Evolutionary conservation across 2,888 invertebrate species (phyloP).

Genomic region (Poecilobothrus nobilitatus): DNA sequence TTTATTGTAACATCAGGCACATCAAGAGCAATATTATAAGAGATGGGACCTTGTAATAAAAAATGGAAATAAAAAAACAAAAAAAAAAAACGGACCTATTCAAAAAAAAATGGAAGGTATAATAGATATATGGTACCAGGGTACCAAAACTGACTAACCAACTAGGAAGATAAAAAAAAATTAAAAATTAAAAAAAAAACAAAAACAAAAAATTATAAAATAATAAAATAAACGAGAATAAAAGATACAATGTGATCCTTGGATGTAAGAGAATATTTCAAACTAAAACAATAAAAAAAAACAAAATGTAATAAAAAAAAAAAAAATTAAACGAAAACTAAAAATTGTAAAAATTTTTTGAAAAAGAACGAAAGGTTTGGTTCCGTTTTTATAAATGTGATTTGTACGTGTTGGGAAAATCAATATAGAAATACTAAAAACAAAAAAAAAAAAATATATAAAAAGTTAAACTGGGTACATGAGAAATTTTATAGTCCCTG

Average conservation of each 20-base stretch:
- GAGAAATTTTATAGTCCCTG: too few relatives aligned
- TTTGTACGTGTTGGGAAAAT: slow-evolving; percentile 4
- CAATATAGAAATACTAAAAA: neutral
- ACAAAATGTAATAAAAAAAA: neutral
- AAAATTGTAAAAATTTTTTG: neutral
- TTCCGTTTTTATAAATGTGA: slow-evolving; percentile 1
- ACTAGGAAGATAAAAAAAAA: neutral
- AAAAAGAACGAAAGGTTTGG: neutral
- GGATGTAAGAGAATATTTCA: neutral
- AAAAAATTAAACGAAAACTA: neutral
- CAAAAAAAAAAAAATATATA: neutral
- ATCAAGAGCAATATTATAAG: too few relatives aligned
- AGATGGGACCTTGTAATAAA: too few relatives aligned
- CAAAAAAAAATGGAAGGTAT: too few relatives aligned
- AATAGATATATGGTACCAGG: too few relatives aligned
- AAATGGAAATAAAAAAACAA: too few relatives aligned
- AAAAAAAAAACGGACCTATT: too few relatives aligned
- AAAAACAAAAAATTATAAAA: neutral
- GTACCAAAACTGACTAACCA: neutral
- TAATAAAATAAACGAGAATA: too few relatives aligned
- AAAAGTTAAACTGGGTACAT: too few relatives aligned
- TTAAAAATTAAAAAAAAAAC: neutral
- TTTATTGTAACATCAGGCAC: too few relatives aligned
- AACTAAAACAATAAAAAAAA: neutral
- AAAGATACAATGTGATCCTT: too few relatives aligned